A percentile compares a stretch with the other conserved stretches of the same genome.
phyloP scores from a whole-genome alignment of 2,888 invertebrate genomes.

The Endomychus coccineus region DNA sequence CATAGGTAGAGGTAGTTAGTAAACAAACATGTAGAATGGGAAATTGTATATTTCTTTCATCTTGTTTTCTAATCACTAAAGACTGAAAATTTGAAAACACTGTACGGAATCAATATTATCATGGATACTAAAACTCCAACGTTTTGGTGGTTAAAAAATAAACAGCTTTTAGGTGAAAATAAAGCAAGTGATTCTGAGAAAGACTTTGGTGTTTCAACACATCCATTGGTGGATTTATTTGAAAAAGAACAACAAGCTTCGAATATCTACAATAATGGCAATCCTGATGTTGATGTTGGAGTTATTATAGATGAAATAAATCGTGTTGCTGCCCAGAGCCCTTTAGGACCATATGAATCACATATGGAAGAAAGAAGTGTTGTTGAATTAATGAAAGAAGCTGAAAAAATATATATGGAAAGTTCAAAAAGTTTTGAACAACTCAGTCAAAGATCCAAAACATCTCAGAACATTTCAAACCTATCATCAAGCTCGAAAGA shows the following conservation, averaged over 20 bases:
- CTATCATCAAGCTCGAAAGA: slow-evolving; percentile 30
- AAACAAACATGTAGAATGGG: no score
- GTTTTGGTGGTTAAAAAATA: slow-evolving; percentile 40
- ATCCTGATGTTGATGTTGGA: slow-evolving; percentile 55
- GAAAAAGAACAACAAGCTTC: slow-evolving; percentile 35
- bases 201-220: slow-evolving; percentile 25
- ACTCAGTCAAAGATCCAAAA: slow-evolving; percentile 40
- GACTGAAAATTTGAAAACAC: no score
- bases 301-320: slow-evolving; percentile 64
- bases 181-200: slow-evolving; percentile 17
- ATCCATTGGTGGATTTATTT: slow-evolving; percentile 37
- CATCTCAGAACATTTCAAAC: slow-evolving; percentile 39
- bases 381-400: slow-evolving; percentile 53
- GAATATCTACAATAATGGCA: slow-evolving; percentile 19
- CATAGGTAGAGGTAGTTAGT: no score
- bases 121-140: slow-evolving; percentile 34
- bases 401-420: slow-evolving; percentile 47
- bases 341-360: slow-evolving; percentile 41
- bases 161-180: slow-evolving; percentile 22
- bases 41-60: no score
- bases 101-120: slow-evolving; percentile 30
- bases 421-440: slow-evolving; percentile 45
- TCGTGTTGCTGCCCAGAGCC: slow-evolving; percentile 45
- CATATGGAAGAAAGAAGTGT: slow-evolving; percentile 47
- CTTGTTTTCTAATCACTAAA: no score